phyloP scores from a whole-genome alignment of 2,888 invertebrate genomes.

The Augochlorella aurata region DNA sequence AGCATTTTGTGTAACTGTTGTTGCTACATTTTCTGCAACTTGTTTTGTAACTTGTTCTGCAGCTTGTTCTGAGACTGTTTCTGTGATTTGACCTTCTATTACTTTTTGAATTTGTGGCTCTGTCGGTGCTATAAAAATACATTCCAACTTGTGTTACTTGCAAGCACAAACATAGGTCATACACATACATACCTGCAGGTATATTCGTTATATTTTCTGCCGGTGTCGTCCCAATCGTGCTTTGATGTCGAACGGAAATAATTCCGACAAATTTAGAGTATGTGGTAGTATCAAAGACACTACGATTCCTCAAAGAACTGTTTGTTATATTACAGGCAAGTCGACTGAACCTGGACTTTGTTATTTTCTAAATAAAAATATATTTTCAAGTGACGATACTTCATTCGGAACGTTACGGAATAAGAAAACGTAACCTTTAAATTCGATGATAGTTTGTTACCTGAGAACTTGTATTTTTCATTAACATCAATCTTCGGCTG shows the following conservation, averaged over 20 bases:
- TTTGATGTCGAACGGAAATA: constrained; percentile 67
- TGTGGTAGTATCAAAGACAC: constrained; percentile 20
- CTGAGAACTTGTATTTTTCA: constrained; percentile 59
- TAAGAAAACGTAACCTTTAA: constrained; percentile 64
- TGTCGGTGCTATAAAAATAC: neutral
- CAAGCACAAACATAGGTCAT: neutral
- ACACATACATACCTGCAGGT: constrained; percentile 67
- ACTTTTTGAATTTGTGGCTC: neutral
- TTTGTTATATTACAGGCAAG: constrained; percentile 31
- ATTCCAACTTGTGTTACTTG: neutral
- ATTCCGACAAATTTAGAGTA: constrained; percentile 49
- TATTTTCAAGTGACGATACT: constrained; percentile 9
- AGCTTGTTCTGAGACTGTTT: too few relatives aligned
- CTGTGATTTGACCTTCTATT: neutral
- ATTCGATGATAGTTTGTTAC: constrained; percentile 55
- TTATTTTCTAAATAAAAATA: constrained; percentile 53
- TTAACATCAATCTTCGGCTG: constrained; percentile 58
- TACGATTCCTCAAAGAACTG: neutral
- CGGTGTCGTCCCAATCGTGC: constrained; percentile 53
- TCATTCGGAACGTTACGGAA: neutral
- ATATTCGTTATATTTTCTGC: constrained; percentile 39
- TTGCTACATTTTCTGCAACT: neutral
- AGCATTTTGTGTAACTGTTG: neutral
- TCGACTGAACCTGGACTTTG: constrained; percentile 55
- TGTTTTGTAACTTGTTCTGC: neutral